Base-by-base conservation (phyloP, 92 coral and sea anemone species). In the Paragorgia papillata region DNA sequence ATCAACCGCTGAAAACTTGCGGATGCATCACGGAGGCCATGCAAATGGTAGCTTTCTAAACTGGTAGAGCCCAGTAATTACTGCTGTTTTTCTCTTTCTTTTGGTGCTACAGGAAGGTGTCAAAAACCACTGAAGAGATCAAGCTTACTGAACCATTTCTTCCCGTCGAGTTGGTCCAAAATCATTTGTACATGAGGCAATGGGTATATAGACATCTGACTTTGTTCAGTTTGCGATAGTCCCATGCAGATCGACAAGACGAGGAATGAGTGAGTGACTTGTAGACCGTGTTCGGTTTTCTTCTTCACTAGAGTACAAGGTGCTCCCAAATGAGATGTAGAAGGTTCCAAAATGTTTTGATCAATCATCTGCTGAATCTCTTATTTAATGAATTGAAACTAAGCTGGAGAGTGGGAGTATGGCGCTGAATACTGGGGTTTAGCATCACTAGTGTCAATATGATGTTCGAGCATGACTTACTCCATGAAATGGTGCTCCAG, bases 81-180 rank as follows among this genome's bases (percentile, higher is more conserved):
- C 69, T 9, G 68, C 66, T 8, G 66, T 75, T 75, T 73, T n/a
- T 75, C 80, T 58, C 57, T 75, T 55, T 79, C 83, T 31, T 79
- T 22, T 51, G 32, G 28, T 19, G 28, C 46, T 8, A 79, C 24
- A 2, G 76, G 76, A 12, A 79, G 33, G 25, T 79, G 41, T 63
- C 76, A 65, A 32, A 21, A 79, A 4, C 77, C 83, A 3, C 57
- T 66, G 6, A 60, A 43, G 14, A 67, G 58, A 48, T 69, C 84
- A 14, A 80, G 33, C n/a, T 67, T 67, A 19, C 74, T 74, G 26
- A 80, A 56, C 34, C 44, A 56, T 31, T 35, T 55, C 20, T 49
- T 53, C 7, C 84, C 84, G 28, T 59, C 69, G 1, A 80, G 70
- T 63, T 62, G 63, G 61, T 80, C 79, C 18, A 80, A 56, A 24